phyloP scores from a whole-genome alignment of 2,797 vertebrate genomes.

The Platyrinchus mystaceus region DNA sequence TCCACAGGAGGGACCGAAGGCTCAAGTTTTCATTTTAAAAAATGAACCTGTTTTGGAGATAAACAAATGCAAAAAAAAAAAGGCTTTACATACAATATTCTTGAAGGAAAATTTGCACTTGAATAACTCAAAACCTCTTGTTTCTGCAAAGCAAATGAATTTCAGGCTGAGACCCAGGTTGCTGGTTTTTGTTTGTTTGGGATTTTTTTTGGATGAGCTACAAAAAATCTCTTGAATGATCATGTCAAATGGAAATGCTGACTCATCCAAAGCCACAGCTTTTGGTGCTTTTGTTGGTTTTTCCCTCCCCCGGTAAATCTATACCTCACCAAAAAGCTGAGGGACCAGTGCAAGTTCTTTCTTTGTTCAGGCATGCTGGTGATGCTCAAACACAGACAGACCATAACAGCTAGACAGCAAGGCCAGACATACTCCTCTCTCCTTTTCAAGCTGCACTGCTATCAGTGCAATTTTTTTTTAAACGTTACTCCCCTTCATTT shows the following conservation, averaged over 20 bases:
- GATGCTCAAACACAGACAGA: conserved; percentile 4
- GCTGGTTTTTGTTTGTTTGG: background rate
- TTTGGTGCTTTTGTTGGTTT: background rate
- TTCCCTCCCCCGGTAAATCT: background rate
- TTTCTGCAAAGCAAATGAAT: conserved; percentile 56
- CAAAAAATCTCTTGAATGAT: conserved; percentile 30
- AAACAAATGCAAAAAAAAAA: conserved; percentile 72
- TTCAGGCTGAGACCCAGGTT: conserved; percentile 29
- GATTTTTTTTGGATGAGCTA: conserved; percentile 4
- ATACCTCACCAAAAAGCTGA: conserved; percentile 42
- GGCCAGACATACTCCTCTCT: background rate
- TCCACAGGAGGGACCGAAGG: conserved; percentile 56
- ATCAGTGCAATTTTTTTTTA: background rate
- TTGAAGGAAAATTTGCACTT: conserved; percentile 73
- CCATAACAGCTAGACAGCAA: background rate
- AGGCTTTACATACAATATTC: conserved; percentile 60
- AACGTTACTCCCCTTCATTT: background rate
- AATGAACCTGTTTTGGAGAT: conserved; percentile 71
- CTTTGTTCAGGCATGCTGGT: background rate
- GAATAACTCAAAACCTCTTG: conserved; percentile 62
- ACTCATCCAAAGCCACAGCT: conserved; percentile 50
- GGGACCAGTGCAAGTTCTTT: conserved; percentile 25
- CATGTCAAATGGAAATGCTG: conserved; percentile 45
- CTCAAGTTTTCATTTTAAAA: conserved; percentile 65
- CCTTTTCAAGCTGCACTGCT: background rate